These are phyloP conservation scores for Thinocorus orbignyianus DNA, from an alignment of 2,113 vertebrate species.

Conservation along the genomic window DNA sequence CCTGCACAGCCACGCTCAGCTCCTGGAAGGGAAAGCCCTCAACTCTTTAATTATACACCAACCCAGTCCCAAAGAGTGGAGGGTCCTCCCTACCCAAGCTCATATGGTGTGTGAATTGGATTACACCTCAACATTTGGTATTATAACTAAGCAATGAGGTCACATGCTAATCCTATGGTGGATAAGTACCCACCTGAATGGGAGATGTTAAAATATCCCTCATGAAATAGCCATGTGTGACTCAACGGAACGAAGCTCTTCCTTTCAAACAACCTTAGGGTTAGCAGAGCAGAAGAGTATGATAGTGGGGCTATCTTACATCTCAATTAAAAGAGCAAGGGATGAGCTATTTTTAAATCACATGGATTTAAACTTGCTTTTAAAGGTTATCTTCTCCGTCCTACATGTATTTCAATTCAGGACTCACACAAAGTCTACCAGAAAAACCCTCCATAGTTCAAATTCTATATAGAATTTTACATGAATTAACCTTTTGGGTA, in stretches of 20 bases:
- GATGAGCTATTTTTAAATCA: background rate
- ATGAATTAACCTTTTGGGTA: background rate
- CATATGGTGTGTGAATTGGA: accelerated
- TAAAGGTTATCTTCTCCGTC: background rate
- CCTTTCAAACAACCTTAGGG: background rate
- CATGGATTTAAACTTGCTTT: background rate
- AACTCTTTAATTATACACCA: background rate
- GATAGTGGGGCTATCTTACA: background rate
- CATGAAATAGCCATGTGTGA: background rate
- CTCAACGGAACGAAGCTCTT: background rate
- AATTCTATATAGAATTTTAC: background rate
- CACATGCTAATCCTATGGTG: background rate
- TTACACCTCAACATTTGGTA: background rate
- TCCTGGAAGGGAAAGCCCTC: background rate
- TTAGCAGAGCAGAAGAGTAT: background rate
- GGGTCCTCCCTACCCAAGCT: background rate
- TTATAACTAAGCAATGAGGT: background rate
- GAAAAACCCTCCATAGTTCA: background rate
- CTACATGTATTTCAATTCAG: background rate
- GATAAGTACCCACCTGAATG: background rate
- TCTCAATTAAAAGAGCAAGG: background rate
- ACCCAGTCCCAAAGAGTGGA: background rate
- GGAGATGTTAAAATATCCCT: background rate
- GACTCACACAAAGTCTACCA: background rate
- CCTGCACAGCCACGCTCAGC: background rate